These are phyloP conservation scores for Hemaris fuciformis DNA, from an alignment of 2,888 invertebrate genomes.

Conservation along the genomic window DNA sequence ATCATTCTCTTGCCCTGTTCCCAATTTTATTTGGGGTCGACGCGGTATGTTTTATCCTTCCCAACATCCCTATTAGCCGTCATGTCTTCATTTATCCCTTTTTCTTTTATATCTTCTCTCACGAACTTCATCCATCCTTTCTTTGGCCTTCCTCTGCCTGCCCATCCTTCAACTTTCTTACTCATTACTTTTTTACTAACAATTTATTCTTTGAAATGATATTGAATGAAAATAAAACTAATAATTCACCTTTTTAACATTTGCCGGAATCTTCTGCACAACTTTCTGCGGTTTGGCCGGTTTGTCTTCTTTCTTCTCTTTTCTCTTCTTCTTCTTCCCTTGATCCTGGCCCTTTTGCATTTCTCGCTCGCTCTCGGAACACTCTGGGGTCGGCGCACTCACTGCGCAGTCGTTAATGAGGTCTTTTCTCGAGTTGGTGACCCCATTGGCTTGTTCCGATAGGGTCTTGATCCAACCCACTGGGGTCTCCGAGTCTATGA, in stretches of 20 bases:
- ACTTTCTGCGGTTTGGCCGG: slow-evolving; percentile 44
- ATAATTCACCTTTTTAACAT: slow-evolving; percentile 59
- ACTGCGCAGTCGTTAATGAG: slow-evolving; percentile 63
- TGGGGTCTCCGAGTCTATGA: slow-evolving; percentile 71
- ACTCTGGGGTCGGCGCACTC: slow-evolving; percentile 55
- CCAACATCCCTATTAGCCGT: too few relatives aligned
- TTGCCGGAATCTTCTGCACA: slow-evolving; percentile 49
- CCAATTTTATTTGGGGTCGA: too few relatives aligned
- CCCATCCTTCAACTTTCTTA: too few relatives aligned
- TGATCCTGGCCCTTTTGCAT: slow-evolving; percentile 30
- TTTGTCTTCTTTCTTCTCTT: slow-evolving; percentile 51
- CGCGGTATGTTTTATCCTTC: too few relatives aligned
- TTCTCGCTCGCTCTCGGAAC: slow-evolving; percentile 52
- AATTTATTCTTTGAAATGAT: too few relatives aligned
- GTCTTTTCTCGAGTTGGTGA: slow-evolving; percentile 73
- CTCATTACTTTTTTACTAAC: not conserved
- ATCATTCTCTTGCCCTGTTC: too few relatives aligned
- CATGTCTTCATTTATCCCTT: too few relatives aligned
- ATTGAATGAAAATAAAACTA: not conserved
- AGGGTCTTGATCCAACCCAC: slow-evolving; percentile 70
- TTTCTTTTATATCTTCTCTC: too few relatives aligned
- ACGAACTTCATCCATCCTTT: too few relatives aligned
- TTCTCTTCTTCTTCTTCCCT: slow-evolving; percentile 47
- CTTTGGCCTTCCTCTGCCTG: too few relatives aligned
- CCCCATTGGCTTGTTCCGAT: slow-evolving; percentile 63